Conservation (phyloP, 2,888 invertebrate species). For the Herminia tarsipennalis region DNA sequence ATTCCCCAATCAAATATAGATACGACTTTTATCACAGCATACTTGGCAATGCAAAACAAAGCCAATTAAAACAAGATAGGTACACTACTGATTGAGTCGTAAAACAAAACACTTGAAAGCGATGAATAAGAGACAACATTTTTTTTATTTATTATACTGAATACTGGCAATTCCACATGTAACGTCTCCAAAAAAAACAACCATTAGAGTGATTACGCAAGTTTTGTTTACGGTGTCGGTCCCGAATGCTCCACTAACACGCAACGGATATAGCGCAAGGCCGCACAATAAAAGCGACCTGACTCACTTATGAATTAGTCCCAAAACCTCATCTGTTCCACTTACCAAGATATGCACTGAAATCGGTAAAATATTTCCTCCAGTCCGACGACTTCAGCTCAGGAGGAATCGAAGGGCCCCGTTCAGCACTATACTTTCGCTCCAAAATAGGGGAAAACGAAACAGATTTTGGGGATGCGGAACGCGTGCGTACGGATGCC, state of each 20-base stretch:
- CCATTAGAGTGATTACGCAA: constrained; percentile 65
- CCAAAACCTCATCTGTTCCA: constrained; percentile 47
- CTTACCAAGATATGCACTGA: constrained; percentile 84
- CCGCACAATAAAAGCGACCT: constrained; percentile 71
- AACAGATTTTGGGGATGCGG: constrained; percentile 87
- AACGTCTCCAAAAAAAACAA: constrained; percentile 1
- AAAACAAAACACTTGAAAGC: too few relatives aligned
- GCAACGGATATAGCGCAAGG: constrained; percentile 81
- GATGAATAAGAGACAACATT: too few relatives aligned
- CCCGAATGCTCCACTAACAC: constrained; percentile 77
- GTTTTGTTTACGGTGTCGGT: constrained; percentile 74
- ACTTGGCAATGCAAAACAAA: too few relatives aligned
- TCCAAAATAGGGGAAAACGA: constrained; percentile 88
- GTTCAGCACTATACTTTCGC: constrained; percentile 82
- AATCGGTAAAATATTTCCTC: constrained; percentile 81
- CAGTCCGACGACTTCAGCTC: constrained; percentile 74
- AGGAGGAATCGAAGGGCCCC: constrained; percentile 67
- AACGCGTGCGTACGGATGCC: constrained; percentile 88
- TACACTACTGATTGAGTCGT: too few relatives aligned
- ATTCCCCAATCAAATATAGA: too few relatives aligned
- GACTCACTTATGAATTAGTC: constrained; percentile 66
- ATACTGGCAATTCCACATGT: too few relatives aligned
- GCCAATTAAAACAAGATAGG: too few relatives aligned
- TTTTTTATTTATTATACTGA: too few relatives aligned
- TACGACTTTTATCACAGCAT: too few relatives aligned